Evolutionary conservation across 2,888 invertebrate species (phyloP).

Genomic region (Colostygia pectinataria): DNA sequence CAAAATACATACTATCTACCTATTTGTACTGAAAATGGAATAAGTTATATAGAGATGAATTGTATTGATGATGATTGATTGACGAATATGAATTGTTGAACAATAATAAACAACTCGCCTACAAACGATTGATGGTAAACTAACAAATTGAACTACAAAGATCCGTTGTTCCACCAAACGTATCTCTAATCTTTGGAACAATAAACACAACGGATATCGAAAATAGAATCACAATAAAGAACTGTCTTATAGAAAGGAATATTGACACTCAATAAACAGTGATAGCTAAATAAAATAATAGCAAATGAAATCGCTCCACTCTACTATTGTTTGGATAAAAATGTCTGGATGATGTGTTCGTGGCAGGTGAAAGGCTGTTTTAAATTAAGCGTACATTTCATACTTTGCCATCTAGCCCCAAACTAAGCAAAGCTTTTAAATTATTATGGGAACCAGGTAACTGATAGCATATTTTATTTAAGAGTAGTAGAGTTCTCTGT

Average conservation of each 20-base stretch:
- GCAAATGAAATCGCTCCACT: neutral
- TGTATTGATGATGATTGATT: no score
- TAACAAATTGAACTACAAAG: constrained; percentile 5
- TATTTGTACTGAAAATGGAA: no score
- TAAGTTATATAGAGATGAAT: no score
- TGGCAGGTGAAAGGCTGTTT: constrained; percentile 6
- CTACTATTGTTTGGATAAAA: constrained; percentile 2
- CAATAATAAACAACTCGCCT: neutral
- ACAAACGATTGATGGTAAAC: constrained; percentile 17
- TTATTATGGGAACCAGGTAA: no score
- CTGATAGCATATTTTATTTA: no score
- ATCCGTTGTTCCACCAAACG: constrained; percentile 10
- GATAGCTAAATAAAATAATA: constrained; percentile 8
- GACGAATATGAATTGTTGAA: no score
- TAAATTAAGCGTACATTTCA: no score
- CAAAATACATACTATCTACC: no score
- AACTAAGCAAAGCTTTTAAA: no score
- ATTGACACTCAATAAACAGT: constrained; percentile 28
- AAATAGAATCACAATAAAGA: constrained; percentile 41
- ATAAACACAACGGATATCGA: no score
- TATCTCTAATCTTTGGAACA: constrained; percentile 17
- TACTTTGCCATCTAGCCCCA: no score
- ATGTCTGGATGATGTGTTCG: constrained; percentile 1
- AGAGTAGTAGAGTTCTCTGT: no score
- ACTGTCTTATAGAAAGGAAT: constrained; percentile 39